Conservation (phyloP, 1,140 invertebrate genomes). For the Sycophaga agraensis region DNA sequence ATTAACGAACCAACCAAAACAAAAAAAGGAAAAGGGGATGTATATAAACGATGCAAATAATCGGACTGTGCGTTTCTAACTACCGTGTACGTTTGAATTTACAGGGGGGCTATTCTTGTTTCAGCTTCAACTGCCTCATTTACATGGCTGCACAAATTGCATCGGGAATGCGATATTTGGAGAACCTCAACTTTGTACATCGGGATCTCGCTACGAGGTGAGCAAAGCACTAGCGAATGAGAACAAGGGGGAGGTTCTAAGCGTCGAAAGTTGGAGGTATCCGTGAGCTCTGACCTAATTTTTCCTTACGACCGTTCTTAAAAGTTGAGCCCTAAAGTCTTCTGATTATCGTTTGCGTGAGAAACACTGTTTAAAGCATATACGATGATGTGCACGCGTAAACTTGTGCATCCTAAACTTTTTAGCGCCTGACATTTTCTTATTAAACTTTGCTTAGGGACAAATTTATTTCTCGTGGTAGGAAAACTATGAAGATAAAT, state of each 20-base stretch:
- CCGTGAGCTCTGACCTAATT: slow-evolving; percentile 3
- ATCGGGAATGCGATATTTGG: slow-evolving; percentile 83
- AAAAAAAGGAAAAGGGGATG: no score
- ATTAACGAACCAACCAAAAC: no score
- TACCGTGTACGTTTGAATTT: background rate
- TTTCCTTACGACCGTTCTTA: background rate
- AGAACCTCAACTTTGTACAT: slow-evolving; percentile 80
- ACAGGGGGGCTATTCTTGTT: slow-evolving; percentile 39
- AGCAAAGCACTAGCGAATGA: slow-evolving; percentile 29
- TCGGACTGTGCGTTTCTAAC: background rate
- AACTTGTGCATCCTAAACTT: background rate
- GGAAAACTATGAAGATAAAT: no score
- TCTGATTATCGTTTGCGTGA: slow-evolving; percentile 1
- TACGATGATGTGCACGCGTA: no score
- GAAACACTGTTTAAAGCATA: background rate
- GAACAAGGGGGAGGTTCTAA: background rate
- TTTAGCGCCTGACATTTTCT: background rate
- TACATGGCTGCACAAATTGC: slow-evolving; percentile 84
- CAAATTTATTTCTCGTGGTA: no score
- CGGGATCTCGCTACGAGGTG: slow-evolving; percentile 77
- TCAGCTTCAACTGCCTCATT: slow-evolving; percentile 74
- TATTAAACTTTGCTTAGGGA: no score
- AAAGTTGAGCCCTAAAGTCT: background rate
- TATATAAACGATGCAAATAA: no score
- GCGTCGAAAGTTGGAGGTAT: slow-evolving; percentile 5